A percentile compares a stretch with the other conserved stretches of the same genome.
These are phyloP conservation scores for Drosophila pruinosa DNA, from an alignment of 1,140 invertebrate genomes.

Conservation along the genomic window DNA sequence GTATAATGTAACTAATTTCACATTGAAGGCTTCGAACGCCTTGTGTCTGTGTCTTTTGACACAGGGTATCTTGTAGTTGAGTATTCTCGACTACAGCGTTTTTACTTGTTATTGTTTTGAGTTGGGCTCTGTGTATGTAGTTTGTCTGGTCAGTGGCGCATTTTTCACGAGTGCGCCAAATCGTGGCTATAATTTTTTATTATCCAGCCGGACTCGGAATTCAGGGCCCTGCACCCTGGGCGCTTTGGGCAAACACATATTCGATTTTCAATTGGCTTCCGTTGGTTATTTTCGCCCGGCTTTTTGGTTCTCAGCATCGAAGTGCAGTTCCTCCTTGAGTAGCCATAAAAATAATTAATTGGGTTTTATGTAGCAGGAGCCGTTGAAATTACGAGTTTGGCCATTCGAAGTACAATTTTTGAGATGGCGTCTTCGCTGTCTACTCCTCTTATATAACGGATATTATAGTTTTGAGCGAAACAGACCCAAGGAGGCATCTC, in stretches of 20 bases:
- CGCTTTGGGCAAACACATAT: constrained; percentile 22
- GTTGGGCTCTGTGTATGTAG: not conserved
- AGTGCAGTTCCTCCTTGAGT: constrained; percentile 45
- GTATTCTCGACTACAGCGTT: too few relatives aligned
- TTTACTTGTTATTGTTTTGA: not conserved
- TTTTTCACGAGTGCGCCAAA: constrained; percentile 71
- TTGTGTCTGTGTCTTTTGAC: too few relatives aligned
- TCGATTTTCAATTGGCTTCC: constrained; percentile 51
- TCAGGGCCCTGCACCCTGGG: not conserved
- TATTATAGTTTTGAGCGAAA: too few relatives aligned
- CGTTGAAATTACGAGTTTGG: constrained; percentile 67
- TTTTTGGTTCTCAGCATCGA: constrained; percentile 16
- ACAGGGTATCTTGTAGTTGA: not conserved
- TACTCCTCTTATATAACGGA: not conserved
- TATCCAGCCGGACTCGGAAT: constrained; percentile 46
- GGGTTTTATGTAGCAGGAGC: constrained; percentile 78
- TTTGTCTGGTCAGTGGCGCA: constrained; percentile 62
- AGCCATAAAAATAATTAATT: constrained; percentile 80
- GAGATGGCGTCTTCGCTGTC: constrained; percentile 19
- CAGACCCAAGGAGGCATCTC: too few relatives aligned
- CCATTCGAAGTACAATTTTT: constrained; percentile 48
- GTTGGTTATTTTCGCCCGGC: constrained; percentile 47
- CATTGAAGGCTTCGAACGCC: too few relatives aligned
- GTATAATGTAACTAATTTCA: too few relatives aligned
- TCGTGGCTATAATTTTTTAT: constrained; percentile 78